Evolutionary conservation across 2,888 invertebrate species (phyloP).

Genomic region (Unio pictorum): DNA sequence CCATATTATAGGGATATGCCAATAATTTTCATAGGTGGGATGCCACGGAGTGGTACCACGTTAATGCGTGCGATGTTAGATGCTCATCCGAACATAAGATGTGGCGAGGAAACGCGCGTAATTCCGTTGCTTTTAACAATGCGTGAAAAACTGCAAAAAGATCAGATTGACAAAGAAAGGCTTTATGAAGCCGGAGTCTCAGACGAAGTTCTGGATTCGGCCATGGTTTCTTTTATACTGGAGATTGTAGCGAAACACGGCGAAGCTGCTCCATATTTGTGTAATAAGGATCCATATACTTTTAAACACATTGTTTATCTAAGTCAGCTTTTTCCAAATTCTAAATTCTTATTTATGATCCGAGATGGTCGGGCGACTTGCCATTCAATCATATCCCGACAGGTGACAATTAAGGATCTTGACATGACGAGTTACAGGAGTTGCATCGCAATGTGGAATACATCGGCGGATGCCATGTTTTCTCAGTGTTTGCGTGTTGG

Average conservation of each 20-base stretch:
- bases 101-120: conserved; percentile 95
- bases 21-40: conserved; percentile 85
- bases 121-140: conserved; percentile 96
- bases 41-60: conserved; percentile 97
- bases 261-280: conserved; percentile 92
- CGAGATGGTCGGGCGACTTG: conserved; percentile 98
- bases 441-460: conserved; percentile 97
- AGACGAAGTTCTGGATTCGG: conserved; percentile 92
- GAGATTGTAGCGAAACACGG: conserved; percentile 85
- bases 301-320: conserved; percentile 96
- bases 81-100: conserved; percentile 96
- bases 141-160: conserved; percentile 94
- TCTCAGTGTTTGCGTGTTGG: conserved; percentile 61
- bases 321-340: conserved; percentile 94
- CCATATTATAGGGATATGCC: conserved; percentile 89
- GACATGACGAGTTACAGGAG: conserved; percentile 92
- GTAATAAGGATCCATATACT: conserved; percentile 99
- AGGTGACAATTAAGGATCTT: conserved; percentile 92
- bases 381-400: conserved; percentile 96
- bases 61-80: conserved; percentile 98
- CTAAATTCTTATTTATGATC: conserved; percentile 98
- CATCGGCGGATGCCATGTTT: conserved; percentile 92
- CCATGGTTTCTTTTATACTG: conserved; percentile 95
- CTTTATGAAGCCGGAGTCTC: conserved; percentile 77
- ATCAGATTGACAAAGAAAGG: conserved; percentile 72